Conservation (phyloP, 2,113 vertebrate genomes). For the Pelobates fuscus region DNA sequence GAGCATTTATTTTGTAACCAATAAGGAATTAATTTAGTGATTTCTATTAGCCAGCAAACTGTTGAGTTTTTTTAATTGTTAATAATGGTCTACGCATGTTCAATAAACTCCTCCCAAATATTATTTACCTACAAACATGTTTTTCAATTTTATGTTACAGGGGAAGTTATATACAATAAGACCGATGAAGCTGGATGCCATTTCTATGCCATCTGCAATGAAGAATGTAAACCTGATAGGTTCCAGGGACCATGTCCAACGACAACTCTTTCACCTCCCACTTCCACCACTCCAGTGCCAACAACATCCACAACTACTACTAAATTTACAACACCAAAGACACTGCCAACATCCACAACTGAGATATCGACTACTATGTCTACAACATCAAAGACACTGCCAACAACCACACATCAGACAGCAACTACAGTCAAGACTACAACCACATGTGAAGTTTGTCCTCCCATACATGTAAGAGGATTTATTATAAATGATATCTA, state of each 20-base stretch:
- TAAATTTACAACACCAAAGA: accelerated
- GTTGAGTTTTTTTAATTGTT: no score
- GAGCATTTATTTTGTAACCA: no score
- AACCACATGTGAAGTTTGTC: slow-evolving; percentile 21
- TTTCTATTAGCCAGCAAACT: no score
- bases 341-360: neutral
- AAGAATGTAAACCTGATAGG: slow-evolving; percentile 63
- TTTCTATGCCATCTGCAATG: slow-evolving; percentile 71
- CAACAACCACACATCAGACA: no score
- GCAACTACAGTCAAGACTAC: accelerated
- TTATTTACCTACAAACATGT: accelerated
- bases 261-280: slow-evolving; percentile 33
- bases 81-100: no score
- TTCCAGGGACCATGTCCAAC: neutral
- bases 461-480: slow-evolving; percentile 54
- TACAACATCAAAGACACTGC: no score
- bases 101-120: accelerated
- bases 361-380: no score
- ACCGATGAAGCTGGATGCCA: slow-evolving; percentile 69
- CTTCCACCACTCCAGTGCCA: neutral
- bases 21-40: no score
- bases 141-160: slow-evolving; percentile 54
- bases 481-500: no score
- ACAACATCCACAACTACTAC: accelerated
- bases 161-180: slow-evolving; percentile 69